phyloP scores from a whole-genome alignment of 2,797 vertebrate genomes.

The Mus caroli region DNA sequence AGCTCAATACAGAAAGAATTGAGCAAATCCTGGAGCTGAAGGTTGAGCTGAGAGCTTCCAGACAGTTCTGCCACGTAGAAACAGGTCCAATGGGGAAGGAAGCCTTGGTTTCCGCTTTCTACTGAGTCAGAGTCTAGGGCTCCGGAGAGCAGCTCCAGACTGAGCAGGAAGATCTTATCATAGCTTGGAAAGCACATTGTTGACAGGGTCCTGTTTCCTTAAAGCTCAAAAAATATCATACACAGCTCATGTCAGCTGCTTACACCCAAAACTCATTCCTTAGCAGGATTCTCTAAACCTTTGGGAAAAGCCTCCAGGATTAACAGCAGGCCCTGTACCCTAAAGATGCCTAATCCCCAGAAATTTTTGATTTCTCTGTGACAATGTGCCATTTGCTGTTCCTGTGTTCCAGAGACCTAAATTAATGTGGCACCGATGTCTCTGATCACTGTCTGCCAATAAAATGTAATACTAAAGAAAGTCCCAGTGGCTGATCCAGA shows the following conservation, averaged over 20 bases:
- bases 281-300: background rate
- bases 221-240: conserved; percentile 50
- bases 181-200: conserved; percentile 80
- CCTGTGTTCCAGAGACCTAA: background rate
- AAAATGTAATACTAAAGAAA: background rate
- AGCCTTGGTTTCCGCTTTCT: conserved; percentile 88
- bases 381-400: too few relatives aligned
- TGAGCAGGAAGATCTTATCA: conserved; percentile 87
- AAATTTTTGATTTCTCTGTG: background rate
- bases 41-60: conserved; percentile 35
- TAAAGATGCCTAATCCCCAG: background rate
- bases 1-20: conserved; percentile 80
- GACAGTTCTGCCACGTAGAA: conserved; percentile 69
- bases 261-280: background rate
- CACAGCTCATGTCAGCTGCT: conserved; percentile 28
- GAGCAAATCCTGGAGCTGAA: background rate
- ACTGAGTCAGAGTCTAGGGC: conserved; percentile 87
- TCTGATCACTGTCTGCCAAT: background rate
- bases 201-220: conserved; percentile 54
- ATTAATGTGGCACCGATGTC: background rate
- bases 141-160: conserved; percentile 85
- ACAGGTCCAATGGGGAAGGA: conserved; percentile 85
- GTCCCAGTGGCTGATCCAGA: background rate
- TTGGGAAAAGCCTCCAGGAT: background rate
- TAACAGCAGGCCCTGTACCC: background rate